Percentiles rank a stretch among this genome's conserved stretches.
phyloP scores from a whole-genome alignment of 2,888 invertebrate species.

The Smittia sp. region DNA sequence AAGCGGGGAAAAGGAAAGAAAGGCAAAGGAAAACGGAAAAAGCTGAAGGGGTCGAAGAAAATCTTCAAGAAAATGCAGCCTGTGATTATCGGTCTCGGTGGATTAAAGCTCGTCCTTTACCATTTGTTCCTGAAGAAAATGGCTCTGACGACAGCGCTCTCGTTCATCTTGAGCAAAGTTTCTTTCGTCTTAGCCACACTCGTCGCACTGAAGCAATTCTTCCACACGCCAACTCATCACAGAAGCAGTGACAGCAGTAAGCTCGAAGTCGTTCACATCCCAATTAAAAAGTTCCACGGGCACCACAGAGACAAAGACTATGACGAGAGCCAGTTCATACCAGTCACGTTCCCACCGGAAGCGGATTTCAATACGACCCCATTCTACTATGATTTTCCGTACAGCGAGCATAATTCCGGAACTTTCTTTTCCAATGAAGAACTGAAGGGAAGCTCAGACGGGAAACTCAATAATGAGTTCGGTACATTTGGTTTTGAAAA shows the following conservation, averaged over 20 bases:
- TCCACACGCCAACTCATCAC: slow-evolving; percentile 41
- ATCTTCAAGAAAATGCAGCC: slow-evolving; percentile 60
- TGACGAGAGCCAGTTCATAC: slow-evolving; percentile 33
- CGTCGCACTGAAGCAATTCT: slow-evolving; percentile 48
- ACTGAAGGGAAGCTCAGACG: background rate
- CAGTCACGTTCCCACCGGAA: slow-evolving; percentile 25
- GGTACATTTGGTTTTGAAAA: too few relatives aligned
- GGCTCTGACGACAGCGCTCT: slow-evolving; percentile 62
- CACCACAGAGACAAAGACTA: background rate
- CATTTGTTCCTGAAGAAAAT: slow-evolving; percentile 67
- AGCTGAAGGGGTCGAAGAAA: slow-evolving; percentile 48
- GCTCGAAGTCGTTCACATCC: slow-evolving; percentile 43
- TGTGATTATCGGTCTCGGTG: slow-evolving; percentile 61
- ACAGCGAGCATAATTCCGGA: background rate
- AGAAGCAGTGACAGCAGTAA: slow-evolving; percentile 36
- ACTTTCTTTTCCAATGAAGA: slow-evolving; percentile 27
- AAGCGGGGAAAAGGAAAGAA: background rate
- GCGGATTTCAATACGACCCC: background rate
- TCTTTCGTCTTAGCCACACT: slow-evolving; percentile 49
- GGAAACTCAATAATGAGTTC: too few relatives aligned
- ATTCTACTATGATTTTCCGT: slow-evolving; percentile 6
- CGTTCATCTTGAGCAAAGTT: slow-evolving; percentile 52
- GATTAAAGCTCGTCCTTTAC: slow-evolving; percentile 65
- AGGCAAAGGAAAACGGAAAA: slow-evolving; percentile 22
- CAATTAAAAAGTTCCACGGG: slow-evolving; percentile 38